These are phyloP conservation scores for Syrphus vitripennis DNA, from an alignment of 2,888 invertebrate genomes.

Conservation along the genomic window DNA sequence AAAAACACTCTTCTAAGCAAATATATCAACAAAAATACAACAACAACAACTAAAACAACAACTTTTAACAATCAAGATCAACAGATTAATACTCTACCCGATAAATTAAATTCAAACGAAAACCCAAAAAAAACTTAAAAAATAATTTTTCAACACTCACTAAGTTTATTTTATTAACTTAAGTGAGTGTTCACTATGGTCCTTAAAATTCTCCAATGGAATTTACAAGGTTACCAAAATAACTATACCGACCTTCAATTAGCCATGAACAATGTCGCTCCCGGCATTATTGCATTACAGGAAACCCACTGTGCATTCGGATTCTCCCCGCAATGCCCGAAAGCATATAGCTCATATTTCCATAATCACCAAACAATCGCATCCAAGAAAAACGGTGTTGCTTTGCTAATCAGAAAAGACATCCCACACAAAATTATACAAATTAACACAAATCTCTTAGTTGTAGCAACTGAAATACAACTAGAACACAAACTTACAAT, in stretches of 20 bases:
- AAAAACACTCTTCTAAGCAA: neutral
- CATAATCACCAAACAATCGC: neutral
- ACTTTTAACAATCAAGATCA: neutral
- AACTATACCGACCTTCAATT: too few species aligned
- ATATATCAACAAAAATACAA: neutral
- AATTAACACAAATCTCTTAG: neutral
- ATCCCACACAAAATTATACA: neutral
- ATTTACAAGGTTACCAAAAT: too few species aligned
- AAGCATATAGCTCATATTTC: neutral
- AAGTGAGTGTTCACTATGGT: too few species aligned
- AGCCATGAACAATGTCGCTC: too few species aligned
- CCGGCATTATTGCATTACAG: too few species aligned
- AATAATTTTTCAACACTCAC: too few species aligned
- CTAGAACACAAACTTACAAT: neutral
- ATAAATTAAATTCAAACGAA: neutral
- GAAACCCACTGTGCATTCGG: too few species aligned
- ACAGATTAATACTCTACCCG: neutral
- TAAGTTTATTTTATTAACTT: too few species aligned
- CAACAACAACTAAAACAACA: neutral
- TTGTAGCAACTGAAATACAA: neutral
- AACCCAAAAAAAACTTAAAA: too few species aligned
- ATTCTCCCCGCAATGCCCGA: neutral
- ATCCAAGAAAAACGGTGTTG: neutral
- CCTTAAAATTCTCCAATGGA: too few species aligned
- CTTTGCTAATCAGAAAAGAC: too few species aligned